These are phyloP conservation scores for Larimichthys polyactis DNA, from an alignment of 2,113 vertebrate genomes.

Conservation along the genomic window DNA sequence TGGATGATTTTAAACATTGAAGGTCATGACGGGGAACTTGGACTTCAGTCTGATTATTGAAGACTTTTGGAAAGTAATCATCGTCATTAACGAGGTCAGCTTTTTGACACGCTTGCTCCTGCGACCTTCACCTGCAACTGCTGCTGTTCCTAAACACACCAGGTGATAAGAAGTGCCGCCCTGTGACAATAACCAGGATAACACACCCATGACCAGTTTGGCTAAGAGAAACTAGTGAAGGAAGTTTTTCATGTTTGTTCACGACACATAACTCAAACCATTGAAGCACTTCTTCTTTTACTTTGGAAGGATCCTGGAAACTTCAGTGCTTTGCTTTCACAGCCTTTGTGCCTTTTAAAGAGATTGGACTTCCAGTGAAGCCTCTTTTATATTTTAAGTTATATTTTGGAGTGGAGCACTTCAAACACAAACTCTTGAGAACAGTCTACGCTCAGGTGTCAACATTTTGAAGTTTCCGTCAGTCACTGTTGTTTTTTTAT, in stretches of 20 bases:
- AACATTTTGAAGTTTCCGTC: constrained; percentile 45
- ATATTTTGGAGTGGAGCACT: constrained; percentile 29
- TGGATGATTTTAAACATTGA: too few relatives aligned
- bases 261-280: too few relatives aligned
- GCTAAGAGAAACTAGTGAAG: background rate
- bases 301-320: background rate
- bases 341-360: background rate
- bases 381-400: constrained; percentile 6
- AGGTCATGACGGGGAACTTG: background rate
- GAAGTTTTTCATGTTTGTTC: background rate
- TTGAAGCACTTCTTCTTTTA: background rate
- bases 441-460: constrained; percentile 31
- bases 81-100: background rate
- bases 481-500: constrained; percentile 12
- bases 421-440: constrained; percentile 27
- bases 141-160: constrained; percentile 23
- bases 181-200: background rate
- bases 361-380: constrained; percentile 11
- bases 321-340: constrained; percentile 10
- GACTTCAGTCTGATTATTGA: background rate
- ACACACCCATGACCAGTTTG: background rate
- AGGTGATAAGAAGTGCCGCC: constrained; percentile 14
- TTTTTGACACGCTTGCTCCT: background rate
- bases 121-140: constrained; percentile 27
- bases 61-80: background rate